Conservation (phyloP, 1,140 invertebrate genomes). For the Trialeurodes vaporariorum region DNA sequence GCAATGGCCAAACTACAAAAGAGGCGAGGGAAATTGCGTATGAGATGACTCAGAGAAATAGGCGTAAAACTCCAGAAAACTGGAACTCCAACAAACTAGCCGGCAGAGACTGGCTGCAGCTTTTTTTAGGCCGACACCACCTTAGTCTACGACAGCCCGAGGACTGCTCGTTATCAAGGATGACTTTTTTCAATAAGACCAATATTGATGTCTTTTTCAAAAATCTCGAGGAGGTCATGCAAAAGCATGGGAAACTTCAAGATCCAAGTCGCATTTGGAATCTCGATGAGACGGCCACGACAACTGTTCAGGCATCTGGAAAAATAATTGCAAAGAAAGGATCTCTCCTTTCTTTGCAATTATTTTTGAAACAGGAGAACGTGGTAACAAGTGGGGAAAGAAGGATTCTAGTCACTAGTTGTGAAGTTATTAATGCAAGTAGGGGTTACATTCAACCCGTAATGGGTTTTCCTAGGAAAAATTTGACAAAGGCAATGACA, state of each 20-base stretch:
- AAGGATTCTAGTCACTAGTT: slow-evolving; percentile 33
- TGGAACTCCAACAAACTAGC: slow-evolving; percentile 30
- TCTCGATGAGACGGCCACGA: slow-evolving; percentile 30
- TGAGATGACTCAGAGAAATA: no score
- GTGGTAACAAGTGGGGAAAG: slow-evolving; percentile 34
- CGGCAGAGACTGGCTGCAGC: slow-evolving; percentile 31
- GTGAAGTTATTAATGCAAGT: slow-evolving; percentile 27
- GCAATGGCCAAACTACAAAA: no score
- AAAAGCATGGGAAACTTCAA: not conserved
- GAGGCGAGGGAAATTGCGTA: no score
- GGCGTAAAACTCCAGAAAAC: slow-evolving; percentile 23
- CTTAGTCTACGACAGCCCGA: slow-evolving; percentile 34
- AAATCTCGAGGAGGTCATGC: slow-evolving; percentile 21
- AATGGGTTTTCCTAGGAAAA: slow-evolving; percentile 34
- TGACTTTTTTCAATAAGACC: slow-evolving; percentile 36
- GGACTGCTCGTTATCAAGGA: slow-evolving; percentile 32
- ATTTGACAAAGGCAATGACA: slow-evolving; percentile 25
- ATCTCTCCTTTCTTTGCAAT: no score
- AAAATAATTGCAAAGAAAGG: slow-evolving; percentile 28
- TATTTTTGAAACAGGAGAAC: slow-evolving; percentile 37
- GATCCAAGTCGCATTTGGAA: slow-evolving; percentile 2
- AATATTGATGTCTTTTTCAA: slow-evolving; percentile 33
- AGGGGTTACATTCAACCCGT: slow-evolving; percentile 34
- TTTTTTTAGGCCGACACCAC: slow-evolving; percentile 29
- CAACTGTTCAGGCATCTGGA: slow-evolving; percentile 30